Base-by-base conservation (phyloP, 2,888 invertebrate species). In the Drosophila quinaria region DNA sequence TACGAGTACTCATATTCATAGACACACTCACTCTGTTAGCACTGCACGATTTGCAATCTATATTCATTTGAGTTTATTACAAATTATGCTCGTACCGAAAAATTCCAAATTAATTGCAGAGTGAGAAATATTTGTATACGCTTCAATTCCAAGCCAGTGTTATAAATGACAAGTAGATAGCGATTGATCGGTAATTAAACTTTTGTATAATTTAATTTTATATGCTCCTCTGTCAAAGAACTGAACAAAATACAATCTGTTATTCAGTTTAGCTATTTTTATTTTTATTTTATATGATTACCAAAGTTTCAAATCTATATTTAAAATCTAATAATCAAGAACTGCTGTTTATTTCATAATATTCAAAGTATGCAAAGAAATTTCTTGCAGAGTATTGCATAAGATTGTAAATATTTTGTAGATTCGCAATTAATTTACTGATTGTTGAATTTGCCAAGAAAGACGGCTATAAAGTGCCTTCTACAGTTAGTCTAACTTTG, bases 61-160 rank as follows among this genome's bases (percentile, higher is more conserved):
- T 78, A 77, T 77, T 74, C 65, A 74, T 76, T 51, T 60, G 49
- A 56, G 54, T 69, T 69, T 42, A 60, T 64, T 75, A 61, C 49
- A 71, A 67, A 52, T 56, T 63, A 63, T 47, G 46, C 22, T 46
- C 35, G 15, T 42, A 8, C 17, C 41, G 3, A 19, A 25, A 52
- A 39, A 31, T 55, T 22, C 13, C 1, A 9, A 17, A 6, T 46
- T 22, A 15, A 31, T 17, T n/a, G 13, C 22, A 25, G 25, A 25
- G 4, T 15, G n/a, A 15, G 9, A 15, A 15, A 22, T 10, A 22
- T 44, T 22, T 33, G n/a, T 33, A 10, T n/a, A 2, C 19, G 41
- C 10, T 33, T 55, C 11, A 55, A 33, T 22, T 55, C 17, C 5
- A 22, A 11, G 10, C 41, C 42, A 17, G 5, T 41, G 29, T 52